Base-by-base conservation (phyloP, 2,113 vertebrate genomes). In the Silurus meridionalis region DNA sequence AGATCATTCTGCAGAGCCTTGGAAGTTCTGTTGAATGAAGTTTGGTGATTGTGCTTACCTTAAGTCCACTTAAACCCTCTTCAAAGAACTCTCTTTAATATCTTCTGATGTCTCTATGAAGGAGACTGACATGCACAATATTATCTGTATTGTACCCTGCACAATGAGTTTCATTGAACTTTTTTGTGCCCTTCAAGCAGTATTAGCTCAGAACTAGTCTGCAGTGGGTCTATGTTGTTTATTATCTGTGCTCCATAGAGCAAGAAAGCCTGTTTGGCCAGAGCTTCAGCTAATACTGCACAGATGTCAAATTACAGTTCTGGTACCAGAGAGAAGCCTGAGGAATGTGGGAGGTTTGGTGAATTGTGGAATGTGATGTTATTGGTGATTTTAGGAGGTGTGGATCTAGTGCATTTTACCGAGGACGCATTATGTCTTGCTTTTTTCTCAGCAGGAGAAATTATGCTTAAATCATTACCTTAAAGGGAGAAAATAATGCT, bases 261-360 rank as follows among this genome's bases (percentile, higher is more conserved):
- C 66, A 83, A 86, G 83, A 75, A 88, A 37, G 37, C n/a, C 71
- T 83, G 85, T 88, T 84, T 88, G 85, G 78, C 83, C 86, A 83
- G 74, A 81, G 81, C 77, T 89, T 87, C 79, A 48, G 86, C 80
- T 90, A 89, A 89, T 85, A 84, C 85, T 83, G 72, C 85, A 66
- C 87, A 89, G 89, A 90, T 89, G 88, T 89, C 88, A 87, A 90
- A 87, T 91, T 86, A 87, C 88, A 90, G 85, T 89, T 90, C 86
- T 82, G 87, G 84, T 87, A 87, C 88, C 79, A 83, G 82, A 83
- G 64, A 89, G 87, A 79, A 90, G 82, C 74, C 71, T 72, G 83
- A 87, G 83, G 91, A 91, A 90, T 91, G 89, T 88, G 86, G 90
- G 86, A 82, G 89, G 88, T 88, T 74, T 64, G 46, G 82, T 74